Evolutionary conservation across 2,888 invertebrate species (phyloP).

Genomic region (Cerceris ruficornis): DNA sequence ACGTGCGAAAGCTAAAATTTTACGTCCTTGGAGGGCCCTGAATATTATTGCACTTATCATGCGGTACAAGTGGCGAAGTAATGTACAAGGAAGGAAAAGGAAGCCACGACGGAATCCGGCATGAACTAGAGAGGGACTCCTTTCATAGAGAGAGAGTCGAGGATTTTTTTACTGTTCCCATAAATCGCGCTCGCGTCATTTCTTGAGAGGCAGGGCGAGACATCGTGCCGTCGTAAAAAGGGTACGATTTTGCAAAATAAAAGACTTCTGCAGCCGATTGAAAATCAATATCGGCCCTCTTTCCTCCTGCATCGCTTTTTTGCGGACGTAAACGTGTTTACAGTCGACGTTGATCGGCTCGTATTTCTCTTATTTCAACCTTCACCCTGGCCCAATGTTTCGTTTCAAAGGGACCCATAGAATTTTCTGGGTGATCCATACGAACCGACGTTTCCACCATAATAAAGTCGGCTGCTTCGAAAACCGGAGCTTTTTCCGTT

Average conservation of each 20-base stretch:
- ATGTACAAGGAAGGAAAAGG: not conserved
- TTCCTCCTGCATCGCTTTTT: constrained; percentile 7
- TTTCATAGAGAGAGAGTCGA: constrained; percentile 36
- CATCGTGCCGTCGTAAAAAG: constrained; percentile 38
- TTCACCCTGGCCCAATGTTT: constrained; percentile 3
- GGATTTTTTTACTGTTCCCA: constrained; percentile 48
- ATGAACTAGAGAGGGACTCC: constrained; percentile 38
- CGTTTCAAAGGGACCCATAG: constrained; percentile 38
- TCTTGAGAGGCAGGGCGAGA: constrained; percentile 15
- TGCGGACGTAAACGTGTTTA: constrained; percentile 57
- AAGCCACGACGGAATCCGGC: constrained; percentile 29
- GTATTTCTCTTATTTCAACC: constrained; percentile 43
- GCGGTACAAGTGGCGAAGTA: constrained; percentile 4
- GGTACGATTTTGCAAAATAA: constrained; percentile 57
- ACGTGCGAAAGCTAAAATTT: too few relatives aligned
- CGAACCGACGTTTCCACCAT: constrained; percentile 19
- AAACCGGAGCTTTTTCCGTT: not conserved
- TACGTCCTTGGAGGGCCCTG: too few relatives aligned
- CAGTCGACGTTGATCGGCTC: constrained; percentile 27
- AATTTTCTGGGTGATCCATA: constrained; percentile 41
- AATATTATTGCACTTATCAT: constrained; percentile 26
- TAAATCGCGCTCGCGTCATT: constrained; percentile 53
- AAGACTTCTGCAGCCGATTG: constrained; percentile 51
- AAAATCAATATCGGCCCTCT: constrained; percentile 56
- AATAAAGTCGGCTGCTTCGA: constrained; percentile 35